Conservation (phyloP, 92 coral and sea anemone species). For the Bergia puertoricense region DNA sequence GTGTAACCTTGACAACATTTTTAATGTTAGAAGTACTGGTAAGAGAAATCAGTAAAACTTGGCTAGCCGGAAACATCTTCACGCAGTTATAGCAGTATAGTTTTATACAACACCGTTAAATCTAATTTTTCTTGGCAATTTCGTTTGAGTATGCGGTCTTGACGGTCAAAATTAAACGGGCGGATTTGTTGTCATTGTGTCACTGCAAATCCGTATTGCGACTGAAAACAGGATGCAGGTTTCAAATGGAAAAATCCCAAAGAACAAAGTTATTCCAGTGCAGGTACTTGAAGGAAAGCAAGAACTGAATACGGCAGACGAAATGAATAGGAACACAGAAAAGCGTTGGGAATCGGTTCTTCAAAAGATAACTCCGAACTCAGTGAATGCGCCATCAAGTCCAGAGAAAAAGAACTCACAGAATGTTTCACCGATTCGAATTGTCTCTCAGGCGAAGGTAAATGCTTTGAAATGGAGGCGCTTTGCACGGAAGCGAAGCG, state of each 20-base stretch:
- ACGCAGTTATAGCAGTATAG: no score
- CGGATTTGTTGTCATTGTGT: no score
- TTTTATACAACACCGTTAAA: neutral
- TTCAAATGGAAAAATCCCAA: constrained; percentile 73
- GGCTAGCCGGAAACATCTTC: no score
- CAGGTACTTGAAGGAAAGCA: constrained; percentile 42
- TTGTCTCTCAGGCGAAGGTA: constrained; percentile 69
- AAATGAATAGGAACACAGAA: neutral
- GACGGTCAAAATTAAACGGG: no score
- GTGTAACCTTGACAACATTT: constrained; percentile 34
- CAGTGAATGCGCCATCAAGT: neutral
- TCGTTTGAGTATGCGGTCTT: neutral
- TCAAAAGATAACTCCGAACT: constrained; percentile 4
- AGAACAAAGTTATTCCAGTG: constrained; percentile 68
- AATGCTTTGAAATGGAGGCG: constrained; percentile 82
- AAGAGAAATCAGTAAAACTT: neutral
- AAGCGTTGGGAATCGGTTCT: neutral
- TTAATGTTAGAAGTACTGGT: neutral
- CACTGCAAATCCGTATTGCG: no score
- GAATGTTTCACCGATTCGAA: constrained; percentile 57
- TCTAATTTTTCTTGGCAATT: neutral
- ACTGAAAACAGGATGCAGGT: constrained; percentile 49
- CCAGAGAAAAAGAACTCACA: constrained; percentile 50
- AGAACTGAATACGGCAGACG: constrained; percentile 5
- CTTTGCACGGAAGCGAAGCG: constrained; percentile 55